These are phyloP conservation scores for Myiagra hebetior DNA, from an alignment of 2,113 vertebrate genomes.

Conservation along the genomic window DNA sequence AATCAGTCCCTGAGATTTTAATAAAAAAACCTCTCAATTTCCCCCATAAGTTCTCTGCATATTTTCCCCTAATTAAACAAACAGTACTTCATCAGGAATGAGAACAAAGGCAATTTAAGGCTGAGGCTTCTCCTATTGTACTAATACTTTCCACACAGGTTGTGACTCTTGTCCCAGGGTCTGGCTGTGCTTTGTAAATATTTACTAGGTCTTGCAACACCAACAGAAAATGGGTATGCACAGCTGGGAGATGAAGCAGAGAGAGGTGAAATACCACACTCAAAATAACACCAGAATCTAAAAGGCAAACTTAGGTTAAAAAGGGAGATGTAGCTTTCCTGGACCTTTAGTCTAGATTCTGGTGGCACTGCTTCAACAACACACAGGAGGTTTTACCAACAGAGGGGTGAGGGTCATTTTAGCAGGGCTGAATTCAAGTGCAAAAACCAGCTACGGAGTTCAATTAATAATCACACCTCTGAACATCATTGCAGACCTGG, in stretches of 20 bases:
- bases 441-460: not conserved
- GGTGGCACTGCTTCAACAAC: not conserved
- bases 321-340: not conserved
- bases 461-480: not conserved
- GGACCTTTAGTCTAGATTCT: not conserved
- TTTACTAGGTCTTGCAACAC: slow-evolving; percentile 59
- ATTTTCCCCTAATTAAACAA: slow-evolving; percentile 36
- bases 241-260: slow-evolving; percentile 41
- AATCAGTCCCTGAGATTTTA: not conserved
- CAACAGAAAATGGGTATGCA: not conserved
- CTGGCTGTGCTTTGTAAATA: slow-evolving; percentile 57
- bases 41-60: not conserved
- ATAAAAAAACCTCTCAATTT: not conserved
- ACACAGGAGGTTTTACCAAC: not conserved
- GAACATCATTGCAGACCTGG: not conserved
- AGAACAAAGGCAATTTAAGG: slow-evolving; percentile 48
- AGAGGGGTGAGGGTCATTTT: not conserved
- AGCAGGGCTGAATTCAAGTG: not conserved
- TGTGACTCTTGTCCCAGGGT: slow-evolving; percentile 49
- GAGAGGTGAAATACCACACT: slow-evolving; percentile 30
- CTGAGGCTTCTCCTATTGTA: slow-evolving; percentile 24
- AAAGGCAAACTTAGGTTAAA: not conserved
- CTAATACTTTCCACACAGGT: slow-evolving; percentile 32
- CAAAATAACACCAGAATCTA: not conserved
- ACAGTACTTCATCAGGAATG: not conserved